These are phyloP conservation scores for Xyrichtys novacula DNA, from an alignment of 2,797 vertebrate genomes.

Conservation along the genomic window DNA sequence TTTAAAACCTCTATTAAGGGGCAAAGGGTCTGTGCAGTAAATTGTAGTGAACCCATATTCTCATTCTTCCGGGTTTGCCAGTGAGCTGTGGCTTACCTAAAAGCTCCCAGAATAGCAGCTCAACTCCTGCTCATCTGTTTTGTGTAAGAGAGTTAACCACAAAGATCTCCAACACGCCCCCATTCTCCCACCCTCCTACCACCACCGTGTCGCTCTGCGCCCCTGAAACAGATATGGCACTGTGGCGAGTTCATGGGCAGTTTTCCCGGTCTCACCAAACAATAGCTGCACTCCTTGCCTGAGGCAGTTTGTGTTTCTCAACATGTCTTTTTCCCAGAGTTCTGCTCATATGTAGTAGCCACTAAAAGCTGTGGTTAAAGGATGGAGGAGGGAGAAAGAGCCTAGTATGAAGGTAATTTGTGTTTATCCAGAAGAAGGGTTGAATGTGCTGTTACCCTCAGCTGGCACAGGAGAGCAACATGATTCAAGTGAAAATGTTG, in stretches of 20 bases:
- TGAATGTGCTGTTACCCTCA: conserved; percentile 55
- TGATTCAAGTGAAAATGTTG: conserved; percentile 51
- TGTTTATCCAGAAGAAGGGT: conserved; percentile 63
- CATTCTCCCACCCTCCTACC: conserved; percentile 59
- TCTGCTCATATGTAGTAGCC: conserved; percentile 54
- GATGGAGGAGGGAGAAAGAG: conserved; percentile 39
- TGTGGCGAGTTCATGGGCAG: conserved; percentile 71
- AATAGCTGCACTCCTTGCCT: conserved; percentile 69
- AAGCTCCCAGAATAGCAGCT: conserved; percentile 75
- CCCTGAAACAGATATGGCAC: conserved; percentile 78
- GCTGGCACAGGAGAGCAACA: conserved; percentile 40
- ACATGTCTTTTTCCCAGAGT: conserved; percentile 67
- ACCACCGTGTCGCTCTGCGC: conserved; percentile 51
- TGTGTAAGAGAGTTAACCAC: conserved; percentile 74
- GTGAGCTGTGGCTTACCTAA: conserved; percentile 71
- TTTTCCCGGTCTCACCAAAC: conserved; percentile 68
- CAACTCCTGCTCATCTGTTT: conserved; percentile 79
- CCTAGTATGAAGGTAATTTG: conserved; percentile 49
- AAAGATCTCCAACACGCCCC: conserved; percentile 60
- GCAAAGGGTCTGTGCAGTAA: conserved; percentile 40
- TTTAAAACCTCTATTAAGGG: conserved; percentile 22
- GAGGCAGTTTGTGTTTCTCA: conserved; percentile 64
- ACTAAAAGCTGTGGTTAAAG: conserved; percentile 60
- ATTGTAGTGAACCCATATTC: conserved; percentile 50
- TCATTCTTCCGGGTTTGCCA: conserved; percentile 61